phyloP scores from a whole-genome alignment of 2,113 vertebrate genomes.

The Catagonus wagneri region DNA sequence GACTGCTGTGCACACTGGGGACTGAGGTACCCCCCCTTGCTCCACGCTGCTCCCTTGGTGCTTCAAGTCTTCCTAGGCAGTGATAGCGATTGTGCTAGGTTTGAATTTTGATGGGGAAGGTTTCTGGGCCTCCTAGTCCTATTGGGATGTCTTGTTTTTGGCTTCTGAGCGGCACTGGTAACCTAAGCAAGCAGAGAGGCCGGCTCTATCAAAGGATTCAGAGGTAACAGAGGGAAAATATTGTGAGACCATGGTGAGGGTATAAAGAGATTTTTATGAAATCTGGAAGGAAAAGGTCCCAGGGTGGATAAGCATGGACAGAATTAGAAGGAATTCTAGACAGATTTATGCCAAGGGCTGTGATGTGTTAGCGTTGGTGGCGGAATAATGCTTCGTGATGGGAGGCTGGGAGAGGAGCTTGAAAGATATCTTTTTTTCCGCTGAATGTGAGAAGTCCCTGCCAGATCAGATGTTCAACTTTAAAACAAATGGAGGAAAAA shows the following conservation, averaged over 20 bases:
- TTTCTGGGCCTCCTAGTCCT: neutral
- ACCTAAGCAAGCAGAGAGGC: neutral
- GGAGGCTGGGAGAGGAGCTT: slow-evolving; percentile 53
- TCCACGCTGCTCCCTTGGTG: neutral
- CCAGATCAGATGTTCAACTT: slow-evolving; percentile 83
- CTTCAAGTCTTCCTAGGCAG: neutral
- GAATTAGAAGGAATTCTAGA: slow-evolving; percentile 45
- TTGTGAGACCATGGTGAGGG: neutral
- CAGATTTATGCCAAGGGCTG: neutral
- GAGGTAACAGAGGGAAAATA: slow-evolving; percentile 24
- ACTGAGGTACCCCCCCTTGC: neutral
- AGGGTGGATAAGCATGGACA: neutral
- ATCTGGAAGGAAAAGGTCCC: slow-evolving; percentile 5
- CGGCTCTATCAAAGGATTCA: neutral
- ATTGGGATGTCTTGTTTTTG: neutral
- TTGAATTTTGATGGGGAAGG: neutral
- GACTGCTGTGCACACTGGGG: neutral
- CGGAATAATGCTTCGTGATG: neutral
- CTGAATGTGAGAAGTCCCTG: slow-evolving; percentile 69
- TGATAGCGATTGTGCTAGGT: neutral
- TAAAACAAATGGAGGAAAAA: slow-evolving; percentile 83
- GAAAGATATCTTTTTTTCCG: slow-evolving; percentile 58
- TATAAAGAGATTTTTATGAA: neutral
- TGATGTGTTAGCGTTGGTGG: neutral
- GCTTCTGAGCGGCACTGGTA: slow-evolving; percentile 26